Conservation (phyloP, 2,113 vertebrate species). For the Caranx melampygus region DNA sequence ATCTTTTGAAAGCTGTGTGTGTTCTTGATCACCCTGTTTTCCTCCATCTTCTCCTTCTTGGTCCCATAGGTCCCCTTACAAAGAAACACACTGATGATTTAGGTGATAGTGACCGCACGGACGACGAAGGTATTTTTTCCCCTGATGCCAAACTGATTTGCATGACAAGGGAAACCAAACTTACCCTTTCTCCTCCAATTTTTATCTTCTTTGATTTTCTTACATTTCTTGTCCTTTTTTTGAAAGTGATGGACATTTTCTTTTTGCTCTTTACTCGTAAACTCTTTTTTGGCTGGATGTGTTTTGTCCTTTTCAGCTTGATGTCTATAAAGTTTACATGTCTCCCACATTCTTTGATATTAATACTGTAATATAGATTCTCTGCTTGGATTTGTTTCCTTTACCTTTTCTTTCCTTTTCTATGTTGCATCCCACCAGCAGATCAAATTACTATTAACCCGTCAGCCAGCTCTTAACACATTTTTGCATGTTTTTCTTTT, state of each 20-base stretch:
- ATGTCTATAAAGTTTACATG: slow-evolving; percentile 88
- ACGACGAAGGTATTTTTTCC: slow-evolving; percentile 99
- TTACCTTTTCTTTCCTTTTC: slow-evolving; percentile 84
- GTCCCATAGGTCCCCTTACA: slow-evolving; percentile 99
- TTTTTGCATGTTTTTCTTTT: slow-evolving; percentile 93
- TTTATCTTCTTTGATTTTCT: slow-evolving; percentile 96
- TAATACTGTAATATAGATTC: slow-evolving; percentile 81
- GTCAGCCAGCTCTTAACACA: slow-evolving; percentile 84
- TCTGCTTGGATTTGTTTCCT: slow-evolving; percentile 91
- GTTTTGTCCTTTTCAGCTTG: slow-evolving; percentile 99
- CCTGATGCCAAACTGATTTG: slow-evolving; percentile 95
- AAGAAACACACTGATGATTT: slow-evolving; percentile 99
- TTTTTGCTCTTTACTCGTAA: slow-evolving; percentile 88
- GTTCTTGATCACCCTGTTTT: slow-evolving; percentile 99
- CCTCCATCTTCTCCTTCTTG: slow-evolving; percentile 98
- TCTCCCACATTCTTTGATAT: slow-evolving; percentile 81
- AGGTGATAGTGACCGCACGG: slow-evolving; percentile 99
- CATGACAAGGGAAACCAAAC: slow-evolving; percentile 91
- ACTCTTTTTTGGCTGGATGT: slow-evolving; percentile 92
- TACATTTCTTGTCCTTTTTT: slow-evolving; percentile 99
- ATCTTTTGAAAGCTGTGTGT: slow-evolving; percentile 92
- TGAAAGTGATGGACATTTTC: slow-evolving; percentile 88
- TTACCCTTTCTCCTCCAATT: slow-evolving; percentile 85
- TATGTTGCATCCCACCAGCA: slow-evolving; percentile 95
- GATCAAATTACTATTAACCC: slow-evolving; percentile 89